phyloP scores from a whole-genome alignment of 2,113 vertebrate genomes.

The Aegypius monachus region DNA sequence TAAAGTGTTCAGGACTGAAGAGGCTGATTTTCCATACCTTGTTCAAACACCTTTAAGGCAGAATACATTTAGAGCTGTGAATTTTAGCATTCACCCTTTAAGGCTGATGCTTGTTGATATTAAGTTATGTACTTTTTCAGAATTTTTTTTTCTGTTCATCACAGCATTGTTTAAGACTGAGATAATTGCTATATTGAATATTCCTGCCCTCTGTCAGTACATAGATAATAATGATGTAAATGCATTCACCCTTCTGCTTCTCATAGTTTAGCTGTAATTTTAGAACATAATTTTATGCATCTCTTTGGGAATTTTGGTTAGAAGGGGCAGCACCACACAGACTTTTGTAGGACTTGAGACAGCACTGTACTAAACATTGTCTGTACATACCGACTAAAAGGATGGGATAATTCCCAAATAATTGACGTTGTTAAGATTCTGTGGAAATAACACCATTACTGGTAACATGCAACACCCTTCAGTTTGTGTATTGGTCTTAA shows the following conservation, averaged over 20 bases:
- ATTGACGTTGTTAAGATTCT: not conserved
- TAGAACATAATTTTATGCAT: not conserved
- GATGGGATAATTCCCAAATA: not conserved
- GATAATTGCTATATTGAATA: not conserved
- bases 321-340: not conserved
- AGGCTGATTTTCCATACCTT: not conserved
- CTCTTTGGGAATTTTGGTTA: not conserved
- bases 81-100: not conserved
- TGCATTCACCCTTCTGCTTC: slow-evolving; percentile 24
- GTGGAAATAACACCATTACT: not conserved
- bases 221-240: slow-evolving; percentile 31
- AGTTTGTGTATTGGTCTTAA: not conserved
- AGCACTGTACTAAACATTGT: not conserved
- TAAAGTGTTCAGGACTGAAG: not conserved
- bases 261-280: slow-evolving; percentile 1
- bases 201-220: slow-evolving; percentile 42
- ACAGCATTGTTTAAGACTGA: not conserved
- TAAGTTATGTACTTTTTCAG: not conserved
- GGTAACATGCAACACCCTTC: not conserved
- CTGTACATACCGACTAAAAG: accelerated
- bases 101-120: not conserved
- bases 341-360: not conserved
- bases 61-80: not conserved
- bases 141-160: not conserved
- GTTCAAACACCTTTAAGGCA: not conserved